Percentiles rank a stretch among this genome's conserved stretches.
phyloP scores from a whole-genome alignment of 2,797 vertebrate genomes.

The Gallinago stenura region DNA sequence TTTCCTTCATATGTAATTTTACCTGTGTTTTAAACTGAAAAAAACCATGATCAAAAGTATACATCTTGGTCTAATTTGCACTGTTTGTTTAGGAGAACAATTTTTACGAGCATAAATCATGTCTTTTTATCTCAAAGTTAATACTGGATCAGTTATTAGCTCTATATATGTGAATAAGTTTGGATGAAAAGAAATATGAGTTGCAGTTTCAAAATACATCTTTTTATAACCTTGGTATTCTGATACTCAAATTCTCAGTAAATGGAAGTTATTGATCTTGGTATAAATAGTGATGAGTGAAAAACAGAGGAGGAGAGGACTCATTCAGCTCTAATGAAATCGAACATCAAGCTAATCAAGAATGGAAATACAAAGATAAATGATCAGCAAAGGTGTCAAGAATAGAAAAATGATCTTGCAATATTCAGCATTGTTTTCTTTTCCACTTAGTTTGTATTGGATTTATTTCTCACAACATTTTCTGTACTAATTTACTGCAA shows the following conservation, averaged over 20 bases:
- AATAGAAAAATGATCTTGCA: neutral
- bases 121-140: neutral
- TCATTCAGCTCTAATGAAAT: neutral
- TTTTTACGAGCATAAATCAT: neutral
- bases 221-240: neutral
- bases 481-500: neutral
- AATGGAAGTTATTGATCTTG: conserved; percentile 22
- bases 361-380: neutral
- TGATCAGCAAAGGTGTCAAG: neutral
- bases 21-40: neutral
- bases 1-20: neutral
- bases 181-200: neutral
- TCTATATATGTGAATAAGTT: neutral
- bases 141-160: neutral
- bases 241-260: neutral
- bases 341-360: neutral
- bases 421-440: neutral
- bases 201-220: neutral
- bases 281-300: neutral
- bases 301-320: neutral
- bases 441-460: neutral
- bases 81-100: neutral
- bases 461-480: neutral
- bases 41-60: neutral
- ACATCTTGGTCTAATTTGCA: neutral